These are phyloP conservation scores for Caenorhabditis drosophilae DNA, from an alignment of 2,888 invertebrate genomes.

Conservation along the genomic window DNA sequence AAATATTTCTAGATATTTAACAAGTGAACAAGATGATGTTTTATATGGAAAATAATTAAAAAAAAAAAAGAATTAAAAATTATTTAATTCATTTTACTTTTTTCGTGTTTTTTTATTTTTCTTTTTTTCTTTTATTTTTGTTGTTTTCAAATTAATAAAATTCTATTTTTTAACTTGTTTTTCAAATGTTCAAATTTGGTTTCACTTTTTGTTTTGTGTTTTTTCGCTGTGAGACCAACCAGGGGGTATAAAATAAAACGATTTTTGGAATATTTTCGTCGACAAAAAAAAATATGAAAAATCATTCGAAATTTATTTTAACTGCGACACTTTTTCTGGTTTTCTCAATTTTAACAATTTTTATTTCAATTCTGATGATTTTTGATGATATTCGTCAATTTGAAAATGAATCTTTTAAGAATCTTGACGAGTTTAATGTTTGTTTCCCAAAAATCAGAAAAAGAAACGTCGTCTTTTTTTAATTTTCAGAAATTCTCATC, in stretches of 20 bases:
- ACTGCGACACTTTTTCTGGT: neutral
- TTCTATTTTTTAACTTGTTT: neutral
- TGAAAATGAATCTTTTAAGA: slow-evolving; percentile 2
- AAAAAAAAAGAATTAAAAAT: slow-evolving; percentile 3
- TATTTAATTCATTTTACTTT: too few relatives aligned
- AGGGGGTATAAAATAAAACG: too few relatives aligned
- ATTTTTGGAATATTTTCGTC: neutral
- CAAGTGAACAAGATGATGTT: slow-evolving; percentile 44
- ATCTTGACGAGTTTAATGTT: slow-evolving; percentile 22
- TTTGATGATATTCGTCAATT: slow-evolving; percentile 7
- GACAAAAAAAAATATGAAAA: neutral
- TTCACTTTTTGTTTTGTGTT: neutral
- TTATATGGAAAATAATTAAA: slow-evolving; percentile 26
- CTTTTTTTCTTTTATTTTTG: neutral
- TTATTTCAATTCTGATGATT: neutral
- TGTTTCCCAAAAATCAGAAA: neutral
- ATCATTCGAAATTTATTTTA: neutral
- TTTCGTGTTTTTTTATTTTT: neutral
- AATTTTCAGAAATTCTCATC: neutral
- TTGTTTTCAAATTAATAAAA: neutral
- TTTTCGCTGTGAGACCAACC: too few relatives aligned
- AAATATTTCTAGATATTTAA: slow-evolving; percentile 46
- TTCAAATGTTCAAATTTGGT: neutral
- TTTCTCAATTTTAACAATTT: neutral
- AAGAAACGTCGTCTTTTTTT: neutral